Base-by-base conservation (phyloP, 2,113 vertebrate species). In the Muntiacus reevesi region DNA sequence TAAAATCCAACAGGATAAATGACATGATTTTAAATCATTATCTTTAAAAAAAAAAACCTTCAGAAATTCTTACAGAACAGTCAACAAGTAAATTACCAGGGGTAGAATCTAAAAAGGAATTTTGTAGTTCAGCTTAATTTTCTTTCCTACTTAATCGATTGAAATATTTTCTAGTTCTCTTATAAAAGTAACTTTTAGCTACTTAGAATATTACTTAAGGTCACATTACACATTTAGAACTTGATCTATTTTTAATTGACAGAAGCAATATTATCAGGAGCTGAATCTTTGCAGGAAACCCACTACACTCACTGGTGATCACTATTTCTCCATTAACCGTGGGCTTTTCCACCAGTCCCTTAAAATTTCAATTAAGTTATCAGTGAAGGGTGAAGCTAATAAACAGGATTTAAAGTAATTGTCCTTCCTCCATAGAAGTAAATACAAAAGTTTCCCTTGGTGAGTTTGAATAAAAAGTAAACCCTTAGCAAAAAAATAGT, bases 1-100 rank as follows among this genome's bases (percentile, higher is more conserved):
- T n/a, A 40, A 98, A 98, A 87, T 1, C 33, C 62, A 91, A 92
- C 0, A 95, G 16, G 14, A 97, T 21, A 96, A 89, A 81, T 57
- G 43, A 3, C 27, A 76, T 2, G 8, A 12, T 81, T 89, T 93
- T 43, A 15, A 87, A 93, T 78, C 36, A n/a, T 28, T 74, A 3
- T 52, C 17, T 67, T 91, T 76, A 78, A 36, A 36, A n/a, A 62
- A 57, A 62, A 67, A 67, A 87, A 40, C 1, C 10, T 74, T 14
- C 54, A 86, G 57, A 93, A 95, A 76, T 59, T 89, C 62, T 92
- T 40, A 36, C 0, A 50, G 25, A 97, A 82, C 7, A 96, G 33
- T 57, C 30, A 57, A 7, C 11, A 3, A 3, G 3, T 74, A 89
- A 82, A 71, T 81, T 52, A 11, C 54, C 43, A 36, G 5, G 10